Evolutionary conservation across 2,888 invertebrate genomes (phyloP).

Genomic region (Amphipyra tragopoginis): DNA sequence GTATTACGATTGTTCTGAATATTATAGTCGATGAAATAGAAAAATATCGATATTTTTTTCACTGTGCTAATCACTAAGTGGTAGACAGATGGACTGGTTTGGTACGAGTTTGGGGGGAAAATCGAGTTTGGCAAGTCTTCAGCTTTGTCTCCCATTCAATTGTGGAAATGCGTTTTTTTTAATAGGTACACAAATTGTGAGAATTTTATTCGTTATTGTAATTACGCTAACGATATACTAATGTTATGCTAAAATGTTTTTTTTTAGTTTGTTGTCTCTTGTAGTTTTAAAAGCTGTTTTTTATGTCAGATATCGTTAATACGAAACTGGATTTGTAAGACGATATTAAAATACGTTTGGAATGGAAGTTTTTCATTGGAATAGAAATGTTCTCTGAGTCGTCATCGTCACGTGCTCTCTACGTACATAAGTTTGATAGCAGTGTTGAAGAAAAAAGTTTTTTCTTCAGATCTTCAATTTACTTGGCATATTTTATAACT

Average conservation of each 20-base stretch:
- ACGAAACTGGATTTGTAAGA: conserved; percentile 4
- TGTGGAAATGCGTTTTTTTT: conserved; percentile 36
- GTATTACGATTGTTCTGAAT: conserved; percentile 17
- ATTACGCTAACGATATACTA: conserved; percentile 23
- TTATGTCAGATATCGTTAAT: neutral
- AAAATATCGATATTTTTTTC: conserved; percentile 46
- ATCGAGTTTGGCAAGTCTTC: conserved; percentile 54
- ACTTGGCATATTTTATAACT: no score
- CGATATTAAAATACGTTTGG: neutral
- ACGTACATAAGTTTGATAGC: no score
- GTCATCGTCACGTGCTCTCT: no score
- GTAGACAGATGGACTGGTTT: conserved; percentile 57
- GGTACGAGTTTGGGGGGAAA: conserved; percentile 40
- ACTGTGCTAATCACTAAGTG: conserved; percentile 41
- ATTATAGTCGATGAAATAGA: conserved; percentile 30
- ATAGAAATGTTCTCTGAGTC: no score
- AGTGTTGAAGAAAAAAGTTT: no score
- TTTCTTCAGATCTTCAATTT: no score
- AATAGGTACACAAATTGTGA: conserved; percentile 20
- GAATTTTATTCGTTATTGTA: conserved; percentile 23
- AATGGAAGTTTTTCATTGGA: neutral
- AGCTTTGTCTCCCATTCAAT: conserved; percentile 36
- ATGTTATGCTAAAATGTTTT: conserved; percentile 8
- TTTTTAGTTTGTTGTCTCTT: neutral
- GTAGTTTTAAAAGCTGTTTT: neutral